Percentiles rank a stretch among this genome's conserved stretches.
Evolutionary conservation across 1,140 invertebrate genomes (phyloP).

Genomic region (Musca vetustissima): DNA sequence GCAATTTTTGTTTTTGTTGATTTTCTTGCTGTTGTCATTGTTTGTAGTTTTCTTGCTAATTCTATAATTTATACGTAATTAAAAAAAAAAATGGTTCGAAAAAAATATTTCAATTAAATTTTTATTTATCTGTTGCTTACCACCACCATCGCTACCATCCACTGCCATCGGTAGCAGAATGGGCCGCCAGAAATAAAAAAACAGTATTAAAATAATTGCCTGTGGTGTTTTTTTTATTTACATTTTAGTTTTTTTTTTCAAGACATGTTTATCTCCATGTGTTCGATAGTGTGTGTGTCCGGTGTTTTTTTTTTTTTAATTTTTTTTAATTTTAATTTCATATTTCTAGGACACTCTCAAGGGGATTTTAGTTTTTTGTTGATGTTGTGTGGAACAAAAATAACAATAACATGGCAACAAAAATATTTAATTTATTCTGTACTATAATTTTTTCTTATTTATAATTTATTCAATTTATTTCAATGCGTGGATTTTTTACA

Average conservation of each 20-base stretch:
- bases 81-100: constrained; percentile 19
- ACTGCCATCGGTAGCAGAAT: background rate
- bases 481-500: too few relatives aligned
- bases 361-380: constrained; percentile 12
- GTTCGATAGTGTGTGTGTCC: too few relatives aligned
- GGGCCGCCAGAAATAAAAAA: background rate
- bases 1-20: too few relatives aligned
- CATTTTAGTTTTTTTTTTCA: constrained; percentile 11
- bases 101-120: constrained; percentile 15
- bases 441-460: background rate
- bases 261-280: background rate
- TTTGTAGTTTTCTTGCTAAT: constrained; percentile 7
- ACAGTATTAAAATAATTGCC: constrained; percentile 20
- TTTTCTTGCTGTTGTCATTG: background rate
- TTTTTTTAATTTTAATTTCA: too few relatives aligned
- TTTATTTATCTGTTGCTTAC: constrained; percentile 9
- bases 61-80: background rate
- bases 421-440: constrained; percentile 17
- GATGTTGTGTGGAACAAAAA: constrained; percentile 3
- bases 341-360: constrained; percentile 19
- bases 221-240: constrained; percentile 13
- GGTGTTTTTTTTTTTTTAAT: background rate
- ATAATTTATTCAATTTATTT: too few relatives aligned
- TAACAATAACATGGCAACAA: background rate
- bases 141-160: too few relatives aligned